Evolutionary conservation across 37 sponge, comb jelly and placozoan genomes (phyloP).

Genomic region (Cliona cf. orientalis): DNA sequence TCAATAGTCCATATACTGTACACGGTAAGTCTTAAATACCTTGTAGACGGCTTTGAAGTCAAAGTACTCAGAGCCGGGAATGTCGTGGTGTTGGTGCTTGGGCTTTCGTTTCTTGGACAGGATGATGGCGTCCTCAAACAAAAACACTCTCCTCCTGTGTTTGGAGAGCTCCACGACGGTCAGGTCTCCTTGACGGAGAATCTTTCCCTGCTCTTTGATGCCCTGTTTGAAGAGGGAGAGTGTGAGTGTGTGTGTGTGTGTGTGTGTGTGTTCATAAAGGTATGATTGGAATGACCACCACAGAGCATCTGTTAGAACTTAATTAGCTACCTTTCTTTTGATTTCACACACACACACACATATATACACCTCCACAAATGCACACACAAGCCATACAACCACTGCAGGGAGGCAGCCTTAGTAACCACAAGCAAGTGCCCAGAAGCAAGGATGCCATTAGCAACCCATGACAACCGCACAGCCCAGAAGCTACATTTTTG

Average conservation of each 20-base stretch:
- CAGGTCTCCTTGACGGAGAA: slow-evolving; percentile 77
- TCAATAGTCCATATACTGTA: too few species aligned
- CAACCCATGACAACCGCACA: too few species aligned
- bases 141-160: slow-evolving; percentile 71
- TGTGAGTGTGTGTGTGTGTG: too few species aligned
- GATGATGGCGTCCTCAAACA: slow-evolving; percentile 78
- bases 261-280: background rate
- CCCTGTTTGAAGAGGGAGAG: slow-evolving; percentile 29
- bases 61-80: slow-evolving; percentile 41
- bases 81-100: slow-evolving; percentile 22
- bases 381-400: too few species aligned
- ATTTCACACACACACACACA: slow-evolving; percentile 11
- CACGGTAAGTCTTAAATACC: too few species aligned
- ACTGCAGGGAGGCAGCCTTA: too few species aligned
- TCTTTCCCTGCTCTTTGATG: slow-evolving; percentile 50
- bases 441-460: too few species aligned
- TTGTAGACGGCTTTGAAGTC: slow-evolving; percentile 42
- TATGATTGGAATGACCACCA: background rate
- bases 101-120: slow-evolving; percentile 62
- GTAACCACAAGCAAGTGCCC: too few species aligned
- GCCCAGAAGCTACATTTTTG: too few species aligned
- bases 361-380: too few species aligned
- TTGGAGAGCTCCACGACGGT: slow-evolving; percentile 37
- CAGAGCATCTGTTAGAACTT: background rate
- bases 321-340: too few species aligned